phyloP scores from a whole-genome alignment of 2,797 vertebrate species.

The Pangasius macronema region DNA sequence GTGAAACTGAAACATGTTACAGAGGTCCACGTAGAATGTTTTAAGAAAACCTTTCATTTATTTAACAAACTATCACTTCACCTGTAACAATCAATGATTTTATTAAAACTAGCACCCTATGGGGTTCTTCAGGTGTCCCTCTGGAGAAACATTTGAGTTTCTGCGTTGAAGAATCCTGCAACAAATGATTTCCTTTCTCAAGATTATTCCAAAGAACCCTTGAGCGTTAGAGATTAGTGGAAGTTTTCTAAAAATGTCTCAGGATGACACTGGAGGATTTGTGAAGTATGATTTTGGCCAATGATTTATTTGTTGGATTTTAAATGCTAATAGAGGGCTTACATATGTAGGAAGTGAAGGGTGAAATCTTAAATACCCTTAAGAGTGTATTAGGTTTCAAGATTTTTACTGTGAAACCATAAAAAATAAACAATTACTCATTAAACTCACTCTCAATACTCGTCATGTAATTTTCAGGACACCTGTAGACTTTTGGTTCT shows the following conservation, averaged over 20 bases:
- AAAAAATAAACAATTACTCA: constrained; percentile 11
- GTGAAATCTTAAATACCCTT: neutral
- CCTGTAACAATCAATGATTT: neutral
- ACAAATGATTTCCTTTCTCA: neutral
- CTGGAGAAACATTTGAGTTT: neutral
- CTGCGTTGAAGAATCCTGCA: neutral
- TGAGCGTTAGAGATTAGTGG: neutral
- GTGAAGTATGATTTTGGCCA: neutral
- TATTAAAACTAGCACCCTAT: neutral
- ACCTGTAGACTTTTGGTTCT: constrained; percentile 23
- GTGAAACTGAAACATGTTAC: neutral
- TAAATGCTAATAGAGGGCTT: neutral
- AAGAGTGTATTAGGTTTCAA: neutral
- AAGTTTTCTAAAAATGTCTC: neutral
- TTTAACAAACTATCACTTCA: neutral
- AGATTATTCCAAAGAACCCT: neutral
- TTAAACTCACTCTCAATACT: neutral
- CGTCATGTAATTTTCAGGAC: constrained; percentile 26
- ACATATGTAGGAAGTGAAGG: neutral
- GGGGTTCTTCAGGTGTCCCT: neutral
- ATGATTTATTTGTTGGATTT: neutral
- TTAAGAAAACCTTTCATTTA: neutral
- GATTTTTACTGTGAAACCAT: neutral
- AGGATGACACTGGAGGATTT: neutral
- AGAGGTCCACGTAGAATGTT: neutral